Evolutionary conservation across 2,888 invertebrate genomes (phyloP).

Genomic region (Pammene aurita): DNA sequence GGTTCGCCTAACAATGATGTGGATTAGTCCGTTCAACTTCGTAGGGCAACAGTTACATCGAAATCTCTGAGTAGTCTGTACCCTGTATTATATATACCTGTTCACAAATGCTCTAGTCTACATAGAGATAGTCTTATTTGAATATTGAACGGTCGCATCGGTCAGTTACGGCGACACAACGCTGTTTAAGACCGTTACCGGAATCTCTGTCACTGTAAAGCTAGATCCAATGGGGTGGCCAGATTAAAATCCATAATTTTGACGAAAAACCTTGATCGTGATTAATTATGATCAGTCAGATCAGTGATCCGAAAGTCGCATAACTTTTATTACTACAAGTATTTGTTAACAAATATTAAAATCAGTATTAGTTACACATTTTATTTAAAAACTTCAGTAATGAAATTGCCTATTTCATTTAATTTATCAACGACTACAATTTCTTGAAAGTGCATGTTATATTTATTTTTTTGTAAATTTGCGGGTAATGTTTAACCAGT

Average conservation of each 20-base stretch:
- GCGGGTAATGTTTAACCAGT: too few relatives aligned
- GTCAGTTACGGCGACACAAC: conserved; percentile 12
- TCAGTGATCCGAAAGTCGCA: background rate
- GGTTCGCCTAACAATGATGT: conserved; percentile 20
- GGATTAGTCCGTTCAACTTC: conserved; percentile 27
- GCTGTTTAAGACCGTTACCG: conserved; percentile 13
- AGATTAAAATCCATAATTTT: background rate
- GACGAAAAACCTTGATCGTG: background rate
- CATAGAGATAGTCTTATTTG: conserved; percentile 18
- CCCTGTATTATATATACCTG: background rate
- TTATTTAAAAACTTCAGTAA: too few relatives aligned
- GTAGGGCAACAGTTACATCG: conserved; percentile 4
- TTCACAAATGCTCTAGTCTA: conserved; percentile 5
- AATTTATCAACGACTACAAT: too few relatives aligned
- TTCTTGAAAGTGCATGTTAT: too few relatives aligned
- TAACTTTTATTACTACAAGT: too few relatives aligned
- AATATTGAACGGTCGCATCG: conserved; percentile 8
- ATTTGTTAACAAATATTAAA: too few relatives aligned
- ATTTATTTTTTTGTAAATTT: too few relatives aligned
- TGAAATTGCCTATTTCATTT: too few relatives aligned
- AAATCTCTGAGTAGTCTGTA: background rate
- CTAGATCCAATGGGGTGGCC: conserved; percentile 2
- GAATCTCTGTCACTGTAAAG: conserved; percentile 18
- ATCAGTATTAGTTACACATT: too few relatives aligned
- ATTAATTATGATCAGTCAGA: too few relatives aligned